phyloP scores from a whole-genome alignment of 2,797 vertebrate species.

The Chelon labrosus region DNA sequence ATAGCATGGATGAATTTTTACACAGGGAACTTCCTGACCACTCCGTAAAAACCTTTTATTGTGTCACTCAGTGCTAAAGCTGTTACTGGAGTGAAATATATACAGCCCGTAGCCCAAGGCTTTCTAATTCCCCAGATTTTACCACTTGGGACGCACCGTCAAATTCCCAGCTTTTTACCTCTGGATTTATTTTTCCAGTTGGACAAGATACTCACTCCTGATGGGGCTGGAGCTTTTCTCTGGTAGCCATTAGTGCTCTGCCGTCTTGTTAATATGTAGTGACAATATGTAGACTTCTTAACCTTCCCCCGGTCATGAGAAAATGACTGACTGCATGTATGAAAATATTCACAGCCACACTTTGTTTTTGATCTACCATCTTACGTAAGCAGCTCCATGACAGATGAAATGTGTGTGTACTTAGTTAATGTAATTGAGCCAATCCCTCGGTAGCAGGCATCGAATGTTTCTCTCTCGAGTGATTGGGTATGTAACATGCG shows the following conservation, averaged over 20 bases:
- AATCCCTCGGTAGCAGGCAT: conserved; percentile 72
- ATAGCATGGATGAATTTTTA: conserved; percentile 59
- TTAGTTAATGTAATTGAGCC: conserved; percentile 70
- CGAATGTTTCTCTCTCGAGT: conserved; percentile 65
- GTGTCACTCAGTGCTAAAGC: conserved; percentile 67
- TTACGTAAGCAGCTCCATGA: conserved; percentile 65
- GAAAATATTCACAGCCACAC: conserved; percentile 54
- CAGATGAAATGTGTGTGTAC: conserved; percentile 71
- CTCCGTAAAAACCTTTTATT: conserved; percentile 74
- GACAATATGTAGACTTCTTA: conserved; percentile 58
- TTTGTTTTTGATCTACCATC: conserved; percentile 62
- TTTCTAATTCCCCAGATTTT: conserved; percentile 63
- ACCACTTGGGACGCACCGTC: conserved; percentile 56
- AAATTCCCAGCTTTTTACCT: conserved; percentile 57
- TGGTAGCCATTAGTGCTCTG: conserved; percentile 23
- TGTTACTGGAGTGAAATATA: conserved; percentile 68
- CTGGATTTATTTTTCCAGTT: conserved; percentile 48
- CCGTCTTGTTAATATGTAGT: conserved; percentile 52
- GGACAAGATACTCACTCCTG: conserved; percentile 39
- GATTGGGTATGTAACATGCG: conserved; percentile 75
- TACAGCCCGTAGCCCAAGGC: conserved; percentile 31
- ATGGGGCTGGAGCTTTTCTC: conserved; percentile 37
- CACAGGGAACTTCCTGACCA: conserved; percentile 66
- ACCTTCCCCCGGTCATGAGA: conserved; percentile 51
- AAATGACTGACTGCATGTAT: conserved; percentile 48